phyloP scores from a whole-genome alignment of 2,113 vertebrate genomes.

The Amia ocellicauda region DNA sequence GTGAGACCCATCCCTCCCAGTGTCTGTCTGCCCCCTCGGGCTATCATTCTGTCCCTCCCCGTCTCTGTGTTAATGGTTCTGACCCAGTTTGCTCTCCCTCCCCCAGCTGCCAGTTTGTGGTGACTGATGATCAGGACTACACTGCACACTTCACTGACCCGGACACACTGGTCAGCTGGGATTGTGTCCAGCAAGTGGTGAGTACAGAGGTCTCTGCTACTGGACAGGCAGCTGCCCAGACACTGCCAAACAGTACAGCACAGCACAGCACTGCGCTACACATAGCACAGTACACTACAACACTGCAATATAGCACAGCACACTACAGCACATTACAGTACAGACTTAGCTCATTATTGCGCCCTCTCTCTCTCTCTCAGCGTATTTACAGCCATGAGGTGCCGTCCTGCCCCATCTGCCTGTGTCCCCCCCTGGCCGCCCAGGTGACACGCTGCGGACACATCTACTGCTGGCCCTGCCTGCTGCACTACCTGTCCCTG shows the following conservation, averaged over 20 bases:
- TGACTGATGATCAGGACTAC: slow-evolving; percentile 95
- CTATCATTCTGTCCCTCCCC: neutral
- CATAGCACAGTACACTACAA: too few species aligned
- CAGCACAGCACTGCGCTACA: too few species aligned
- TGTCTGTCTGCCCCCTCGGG: neutral
- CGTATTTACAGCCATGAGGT: slow-evolving; percentile 97
- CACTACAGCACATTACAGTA: too few species aligned
- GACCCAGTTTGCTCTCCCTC: slow-evolving; percentile 29
- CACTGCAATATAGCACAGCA: too few species aligned
- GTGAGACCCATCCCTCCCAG: too few species aligned
- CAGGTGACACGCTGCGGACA: slow-evolving; percentile 96
- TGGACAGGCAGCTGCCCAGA: too few species aligned
- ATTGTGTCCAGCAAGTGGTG: slow-evolving; percentile 98
- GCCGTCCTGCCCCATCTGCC: slow-evolving; percentile 96
- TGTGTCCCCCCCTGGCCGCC: slow-evolving; percentile 90
- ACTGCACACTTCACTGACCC: slow-evolving; percentile 95
- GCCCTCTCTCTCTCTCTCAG: slow-evolving; percentile 49
- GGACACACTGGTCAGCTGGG: slow-evolving; percentile 97
- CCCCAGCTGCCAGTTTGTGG: slow-evolving; percentile 95
- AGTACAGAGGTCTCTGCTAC: slow-evolving; percentile 47
- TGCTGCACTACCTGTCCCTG: slow-evolving; percentile 93
- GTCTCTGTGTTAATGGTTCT: neutral
- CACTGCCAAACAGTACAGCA: too few species aligned
- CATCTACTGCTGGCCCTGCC: slow-evolving; percentile 97
- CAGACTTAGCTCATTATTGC: neutral